A percentile compares a stretch with the other conserved stretches of the same genome.
These are phyloP conservation scores for Hydrotaea cyrtoneurina DNA, from an alignment of 2,888 invertebrate genomes.

Conservation along the genomic window DNA sequence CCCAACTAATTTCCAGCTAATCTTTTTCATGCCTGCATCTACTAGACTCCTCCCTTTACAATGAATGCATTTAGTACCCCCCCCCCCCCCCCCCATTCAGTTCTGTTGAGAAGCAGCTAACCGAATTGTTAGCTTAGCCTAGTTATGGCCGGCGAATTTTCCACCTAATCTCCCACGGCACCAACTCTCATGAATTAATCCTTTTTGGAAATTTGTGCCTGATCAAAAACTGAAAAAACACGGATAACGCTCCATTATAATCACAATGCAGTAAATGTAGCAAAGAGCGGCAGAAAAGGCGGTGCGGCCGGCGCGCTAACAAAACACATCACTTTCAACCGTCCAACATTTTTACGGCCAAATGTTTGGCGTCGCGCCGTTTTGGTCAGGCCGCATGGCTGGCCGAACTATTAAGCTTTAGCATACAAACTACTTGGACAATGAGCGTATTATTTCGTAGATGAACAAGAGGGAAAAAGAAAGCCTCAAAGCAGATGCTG, in stretches of 20 bases:
- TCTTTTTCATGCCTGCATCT: no score
- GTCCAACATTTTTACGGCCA: background rate
- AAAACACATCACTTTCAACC: background rate
- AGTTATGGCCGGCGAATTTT: no score
- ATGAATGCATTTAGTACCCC: no score
- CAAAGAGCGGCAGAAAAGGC: no score
- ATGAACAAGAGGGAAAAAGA: background rate
- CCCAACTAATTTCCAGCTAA: no score
- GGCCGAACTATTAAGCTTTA: background rate
- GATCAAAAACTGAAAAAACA: background rate
- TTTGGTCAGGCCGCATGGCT: background rate
- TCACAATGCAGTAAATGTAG: background rate
- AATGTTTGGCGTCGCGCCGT: background rate
- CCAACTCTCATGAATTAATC: background rate
- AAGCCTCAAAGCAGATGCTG: conserved; percentile 31
- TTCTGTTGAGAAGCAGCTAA: no score
- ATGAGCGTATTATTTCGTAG: background rate
- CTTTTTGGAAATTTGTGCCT: background rate
- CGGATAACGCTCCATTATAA: background rate
- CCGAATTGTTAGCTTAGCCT: no score
- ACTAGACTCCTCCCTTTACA: no score
- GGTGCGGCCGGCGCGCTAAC: background rate
- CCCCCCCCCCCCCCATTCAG: no score
- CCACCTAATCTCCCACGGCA: no score
- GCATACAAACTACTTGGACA: conserved; percentile 11